These are phyloP conservation scores for Mellilla xanthometata DNA, from an alignment of 2,888 invertebrate genomes.

Conservation along the genomic window DNA sequence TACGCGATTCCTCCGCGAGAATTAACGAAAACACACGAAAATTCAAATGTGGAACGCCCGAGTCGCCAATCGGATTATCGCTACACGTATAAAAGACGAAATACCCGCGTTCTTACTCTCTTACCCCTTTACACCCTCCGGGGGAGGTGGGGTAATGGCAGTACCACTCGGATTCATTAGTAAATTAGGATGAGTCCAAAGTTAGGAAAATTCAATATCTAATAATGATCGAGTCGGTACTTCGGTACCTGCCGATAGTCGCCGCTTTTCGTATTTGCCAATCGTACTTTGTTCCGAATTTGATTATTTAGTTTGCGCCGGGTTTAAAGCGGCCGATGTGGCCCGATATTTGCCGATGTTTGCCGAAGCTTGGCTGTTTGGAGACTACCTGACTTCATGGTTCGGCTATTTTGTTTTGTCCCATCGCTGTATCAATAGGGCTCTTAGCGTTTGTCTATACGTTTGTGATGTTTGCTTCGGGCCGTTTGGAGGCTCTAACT, in stretches of 20 bases:
- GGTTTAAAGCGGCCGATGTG: not conserved
- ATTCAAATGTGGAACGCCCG: conserved; percentile 76
- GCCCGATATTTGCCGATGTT: conserved; percentile 7
- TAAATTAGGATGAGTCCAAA: conserved; percentile 84
- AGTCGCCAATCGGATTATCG: conserved; percentile 80
- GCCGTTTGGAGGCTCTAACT: conserved; percentile 27
- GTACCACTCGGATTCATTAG: conserved; percentile 82
- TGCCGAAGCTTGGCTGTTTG: conserved; percentile 44
- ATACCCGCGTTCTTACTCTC: conserved; percentile 77
- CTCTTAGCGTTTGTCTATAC: conserved; percentile 20
- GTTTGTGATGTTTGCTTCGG: conserved; percentile 21
- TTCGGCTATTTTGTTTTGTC: conserved; percentile 19
- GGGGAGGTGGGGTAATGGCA: conserved; percentile 66
- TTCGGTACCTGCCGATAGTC: conserved; percentile 40
- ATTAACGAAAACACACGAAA: conserved; percentile 64
- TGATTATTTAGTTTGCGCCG: conserved; percentile 73
- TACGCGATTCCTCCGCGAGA: conserved; percentile 18
- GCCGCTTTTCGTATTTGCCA: conserved; percentile 67
- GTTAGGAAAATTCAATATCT: conserved; percentile 83
- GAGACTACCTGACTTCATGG: conserved; percentile 27
- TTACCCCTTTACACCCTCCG: conserved; percentile 41
- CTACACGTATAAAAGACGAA: conserved; percentile 81
- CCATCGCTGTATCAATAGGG: conserved; percentile 28
- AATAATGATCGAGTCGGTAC: conserved; percentile 73
- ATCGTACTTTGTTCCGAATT: conserved; percentile 72